Evolutionary conservation across 2,888 invertebrate genomes (phyloP).

Genomic region (Hirudinaria manillensis): DNA sequence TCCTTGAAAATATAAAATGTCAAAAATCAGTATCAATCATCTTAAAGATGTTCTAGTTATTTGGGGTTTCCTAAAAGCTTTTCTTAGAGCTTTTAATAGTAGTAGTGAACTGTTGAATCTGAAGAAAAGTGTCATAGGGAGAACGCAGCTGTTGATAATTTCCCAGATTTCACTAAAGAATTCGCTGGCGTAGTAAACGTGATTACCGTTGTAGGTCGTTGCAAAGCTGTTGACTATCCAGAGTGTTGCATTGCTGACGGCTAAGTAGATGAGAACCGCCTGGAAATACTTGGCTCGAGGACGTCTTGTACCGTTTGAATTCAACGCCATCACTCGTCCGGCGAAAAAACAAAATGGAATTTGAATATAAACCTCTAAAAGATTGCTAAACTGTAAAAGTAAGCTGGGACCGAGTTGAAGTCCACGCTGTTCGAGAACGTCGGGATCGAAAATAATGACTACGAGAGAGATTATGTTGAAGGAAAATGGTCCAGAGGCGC

Average conservation of each 20-base stretch:
- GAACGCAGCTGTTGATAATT: conserved; percentile 11
- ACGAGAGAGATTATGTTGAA: not conserved
- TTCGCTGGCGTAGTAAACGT: not conserved
- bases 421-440: no score
- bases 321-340: conserved; percentile 19
- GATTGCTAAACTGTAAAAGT: not conserved
- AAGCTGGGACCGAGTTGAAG: not conserved
- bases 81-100: conserved; percentile 8
- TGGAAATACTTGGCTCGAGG: conserved; percentile 13
- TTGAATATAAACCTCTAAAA: conserved; percentile 9
- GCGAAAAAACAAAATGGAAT: conserved; percentile 24
- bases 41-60: not conserved
- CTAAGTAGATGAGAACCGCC: conserved; percentile 5
- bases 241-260: conserved; percentile 18
- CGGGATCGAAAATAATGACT: not conserved
- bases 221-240: conserved; percentile 21
- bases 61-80: not conserved
- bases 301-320: conserved; percentile 6
- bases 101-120: conserved; percentile 28
- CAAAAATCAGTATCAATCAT: no score
- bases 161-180: conserved; percentile 7
- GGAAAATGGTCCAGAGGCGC: conserved; percentile 22
- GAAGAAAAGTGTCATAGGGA: conserved; percentile 28
- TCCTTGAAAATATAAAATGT: no score
- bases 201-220: not conserved